Percentiles rank a stretch among this genome's conserved stretches.
Conservation (phyloP, 1,140 invertebrate genomes). For the Cylas formicarius region DNA sequence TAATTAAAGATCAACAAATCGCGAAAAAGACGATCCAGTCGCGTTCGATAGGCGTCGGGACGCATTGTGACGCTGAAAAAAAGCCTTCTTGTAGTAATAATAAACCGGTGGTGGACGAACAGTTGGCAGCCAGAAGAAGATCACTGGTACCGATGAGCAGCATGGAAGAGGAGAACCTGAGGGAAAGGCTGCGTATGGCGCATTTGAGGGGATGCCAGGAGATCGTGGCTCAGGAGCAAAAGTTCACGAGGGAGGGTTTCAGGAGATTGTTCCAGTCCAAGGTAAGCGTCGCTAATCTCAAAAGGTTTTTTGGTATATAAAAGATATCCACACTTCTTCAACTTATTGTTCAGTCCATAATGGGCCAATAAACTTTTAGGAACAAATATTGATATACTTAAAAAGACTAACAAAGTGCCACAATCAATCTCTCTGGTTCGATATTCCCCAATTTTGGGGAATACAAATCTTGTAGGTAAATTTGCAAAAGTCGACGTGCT, state of each 20-base stretch:
- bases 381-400: too few relatives aligned
- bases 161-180: slow-evolving; percentile 59
- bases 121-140: slow-evolving; percentile 25
- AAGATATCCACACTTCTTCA: neutral
- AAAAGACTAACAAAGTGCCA: too few relatives aligned
- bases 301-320: too few relatives aligned
- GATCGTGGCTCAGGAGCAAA: slow-evolving; percentile 51
- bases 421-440: too few relatives aligned
- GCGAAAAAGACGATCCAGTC: slow-evolving; percentile 7
- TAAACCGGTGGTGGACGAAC: slow-evolving; percentile 23
- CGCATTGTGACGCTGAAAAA: slow-evolving; percentile 11
- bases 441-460: too few relatives aligned
- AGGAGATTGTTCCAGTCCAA: slow-evolving; percentile 57
- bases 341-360: too few relatives aligned
- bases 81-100: slow-evolving; percentile 5
- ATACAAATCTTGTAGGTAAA: too few relatives aligned
- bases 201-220: slow-evolving; percentile 56
- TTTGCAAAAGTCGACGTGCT: too few relatives aligned
- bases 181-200: slow-evolving; percentile 48
- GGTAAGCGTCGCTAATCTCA: slow-evolving; percentile 46
- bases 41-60: slow-evolving; percentile 24
- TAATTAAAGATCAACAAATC: slow-evolving; percentile 15
- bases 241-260: slow-evolving; percentile 54
- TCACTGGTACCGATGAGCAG: slow-evolving; percentile 47
- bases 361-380: too few relatives aligned